phyloP scores from a whole-genome alignment of 2,797 vertebrate genomes.

The Micrastur ruficollis region DNA sequence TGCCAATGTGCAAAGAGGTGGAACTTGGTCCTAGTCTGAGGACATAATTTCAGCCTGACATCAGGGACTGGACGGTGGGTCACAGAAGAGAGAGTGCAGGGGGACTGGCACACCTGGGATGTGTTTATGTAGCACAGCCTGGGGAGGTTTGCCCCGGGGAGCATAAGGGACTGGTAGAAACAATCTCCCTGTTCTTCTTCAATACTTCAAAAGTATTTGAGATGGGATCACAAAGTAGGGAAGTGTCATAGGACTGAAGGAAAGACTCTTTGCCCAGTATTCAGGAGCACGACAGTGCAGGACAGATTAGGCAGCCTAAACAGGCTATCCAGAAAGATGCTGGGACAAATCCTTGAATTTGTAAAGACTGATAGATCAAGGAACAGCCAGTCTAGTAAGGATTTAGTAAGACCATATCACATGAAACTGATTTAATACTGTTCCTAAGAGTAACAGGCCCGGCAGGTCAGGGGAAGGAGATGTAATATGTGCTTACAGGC shows the following conservation, averaged over 20 bases:
- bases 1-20: neutral
- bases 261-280: neutral
- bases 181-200: neutral
- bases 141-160: neutral
- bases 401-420: neutral
- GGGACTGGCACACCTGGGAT: neutral
- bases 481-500: neutral
- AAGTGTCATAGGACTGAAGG: neutral
- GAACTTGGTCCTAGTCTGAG: neutral
- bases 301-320: neutral
- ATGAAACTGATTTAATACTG: neutral
- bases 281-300: neutral
- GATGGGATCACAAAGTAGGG: neutral
- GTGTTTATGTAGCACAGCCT: neutral
- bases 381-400: neutral
- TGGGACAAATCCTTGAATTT: neutral
- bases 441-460: neutral
- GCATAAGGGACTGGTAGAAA: neutral
- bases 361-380: neutral
- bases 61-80: neutral
- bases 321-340: neutral
- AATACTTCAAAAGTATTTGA: neutral
- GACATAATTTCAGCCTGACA: neutral
- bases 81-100: neutral
- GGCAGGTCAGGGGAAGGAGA: neutral